phyloP scores from a whole-genome alignment of 2,888 invertebrate species.

The Idaea straminata region DNA sequence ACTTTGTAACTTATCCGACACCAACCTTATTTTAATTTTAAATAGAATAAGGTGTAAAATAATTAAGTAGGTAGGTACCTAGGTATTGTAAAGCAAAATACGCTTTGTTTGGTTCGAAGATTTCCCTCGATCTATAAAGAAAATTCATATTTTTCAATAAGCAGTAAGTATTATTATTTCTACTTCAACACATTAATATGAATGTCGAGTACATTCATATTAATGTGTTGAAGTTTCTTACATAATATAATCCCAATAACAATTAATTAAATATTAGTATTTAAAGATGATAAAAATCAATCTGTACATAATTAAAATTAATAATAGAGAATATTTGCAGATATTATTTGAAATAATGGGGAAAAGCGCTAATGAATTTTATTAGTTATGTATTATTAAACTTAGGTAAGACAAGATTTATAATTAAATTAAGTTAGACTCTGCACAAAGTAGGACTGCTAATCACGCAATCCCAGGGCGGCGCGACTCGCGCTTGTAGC shows the following conservation, averaged over 20 bases:
- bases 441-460: background rate
- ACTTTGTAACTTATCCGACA: background rate
- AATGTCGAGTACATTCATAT: too few relatives aligned
- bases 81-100: background rate
- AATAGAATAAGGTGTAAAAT: background rate
- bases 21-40: background rate
- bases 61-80: background rate
- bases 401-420: background rate
- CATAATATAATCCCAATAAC: background rate
- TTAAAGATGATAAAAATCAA: background rate
- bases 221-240: background rate
- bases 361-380: slow-evolving; percentile 77
- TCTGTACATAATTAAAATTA: background rate
- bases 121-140: background rate
- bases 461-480: background rate
- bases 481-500: too few relatives aligned
- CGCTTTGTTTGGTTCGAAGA: background rate
- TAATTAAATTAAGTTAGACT: background rate
- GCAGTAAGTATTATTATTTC: background rate
- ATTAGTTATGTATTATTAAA: slow-evolving; percentile 30
- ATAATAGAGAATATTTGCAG: background rate
- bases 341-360: slow-evolving; percentile 53
- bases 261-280: background rate
- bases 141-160: background rate
- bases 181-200: background rate